These are phyloP conservation scores for Mungos mungo DNA, from an alignment of 2,113 vertebrate species.

Conservation along the genomic window DNA sequence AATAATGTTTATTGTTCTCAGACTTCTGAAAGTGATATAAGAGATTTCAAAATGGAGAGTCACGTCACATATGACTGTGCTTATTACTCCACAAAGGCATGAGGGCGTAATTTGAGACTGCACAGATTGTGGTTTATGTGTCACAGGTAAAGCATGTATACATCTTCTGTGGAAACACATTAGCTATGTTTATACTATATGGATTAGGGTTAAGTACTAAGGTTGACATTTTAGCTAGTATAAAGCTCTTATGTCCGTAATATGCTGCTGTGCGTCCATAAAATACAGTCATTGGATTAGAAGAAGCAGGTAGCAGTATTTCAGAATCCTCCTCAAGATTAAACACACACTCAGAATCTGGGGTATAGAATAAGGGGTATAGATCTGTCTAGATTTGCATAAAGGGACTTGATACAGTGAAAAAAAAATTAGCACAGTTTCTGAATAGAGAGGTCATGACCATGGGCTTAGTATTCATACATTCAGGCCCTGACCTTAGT, in stretches of 20 bases:
- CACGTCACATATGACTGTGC: not conserved
- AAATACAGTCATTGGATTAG: not conserved
- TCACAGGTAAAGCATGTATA: not conserved
- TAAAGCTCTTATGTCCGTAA: not conserved
- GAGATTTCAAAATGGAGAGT: not conserved
- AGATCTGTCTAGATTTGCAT: not conserved
- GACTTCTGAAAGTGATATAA: not conserved
- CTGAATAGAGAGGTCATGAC: not conserved
- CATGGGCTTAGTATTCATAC: not conserved
- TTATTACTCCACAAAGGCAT: not conserved
- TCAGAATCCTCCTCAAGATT: not conserved
- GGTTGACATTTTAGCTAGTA: not conserved
- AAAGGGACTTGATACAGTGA: not conserved
- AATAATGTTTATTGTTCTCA: conserved; percentile 46
- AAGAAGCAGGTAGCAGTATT: not conserved
- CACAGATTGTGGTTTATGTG: not conserved
- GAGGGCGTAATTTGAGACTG: not conserved
- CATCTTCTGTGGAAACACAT: not conserved
- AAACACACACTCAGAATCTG: not conserved
- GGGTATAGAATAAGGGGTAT: not conserved
- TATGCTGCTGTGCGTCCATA: not conserved
- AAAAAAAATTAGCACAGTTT: not conserved
- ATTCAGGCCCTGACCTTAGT: not conserved
- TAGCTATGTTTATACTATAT: not conserved
- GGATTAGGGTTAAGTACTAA: not conserved